Conservation (phyloP, 2,888 invertebrate genomes). For the Brenthis hecate region DNA sequence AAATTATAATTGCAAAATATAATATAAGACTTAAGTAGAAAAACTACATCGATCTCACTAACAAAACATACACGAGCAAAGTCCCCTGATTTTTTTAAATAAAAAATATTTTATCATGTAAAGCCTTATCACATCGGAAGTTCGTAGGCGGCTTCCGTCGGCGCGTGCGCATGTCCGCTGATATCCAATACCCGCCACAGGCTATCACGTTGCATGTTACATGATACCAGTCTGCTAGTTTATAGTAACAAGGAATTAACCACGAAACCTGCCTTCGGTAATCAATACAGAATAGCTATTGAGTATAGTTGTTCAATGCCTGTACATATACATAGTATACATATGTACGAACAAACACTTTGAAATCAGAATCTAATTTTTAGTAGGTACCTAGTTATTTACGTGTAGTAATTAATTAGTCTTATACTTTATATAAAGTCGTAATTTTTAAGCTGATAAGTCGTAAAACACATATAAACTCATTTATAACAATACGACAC, state of each 20-base stretch:
- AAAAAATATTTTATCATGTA: conserved; percentile 43
- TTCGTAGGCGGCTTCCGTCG: conserved; percentile 67
- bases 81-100: not conserved
- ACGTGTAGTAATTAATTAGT: too few relatives aligned
- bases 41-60: too few relatives aligned
- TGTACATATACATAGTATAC: not conserved
- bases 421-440: not conserved
- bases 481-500: conserved; percentile 39
- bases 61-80: too few relatives aligned
- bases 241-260: conserved; percentile 46
- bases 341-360: not conserved
- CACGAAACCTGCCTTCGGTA: conserved; percentile 41
- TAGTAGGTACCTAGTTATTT: too few relatives aligned
- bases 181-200: conserved; percentile 56
- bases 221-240: conserved; percentile 38
- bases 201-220: conserved; percentile 54
- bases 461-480: conserved; percentile 18
- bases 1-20: too few relatives aligned
- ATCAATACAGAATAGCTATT: conserved; percentile 39
- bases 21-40: too few relatives aligned
- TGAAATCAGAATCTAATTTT: not conserved
- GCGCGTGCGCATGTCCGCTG: conserved; percentile 65
- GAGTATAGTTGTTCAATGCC: not conserved
- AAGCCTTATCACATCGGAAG: conserved; percentile 76
- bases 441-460: conserved; percentile 6